Evolutionary conservation across 1,140 invertebrate genomes (phyloP), one percentile per base, ranked within the genome.

Genomic region (Andrena cerasifolii): DNA sequence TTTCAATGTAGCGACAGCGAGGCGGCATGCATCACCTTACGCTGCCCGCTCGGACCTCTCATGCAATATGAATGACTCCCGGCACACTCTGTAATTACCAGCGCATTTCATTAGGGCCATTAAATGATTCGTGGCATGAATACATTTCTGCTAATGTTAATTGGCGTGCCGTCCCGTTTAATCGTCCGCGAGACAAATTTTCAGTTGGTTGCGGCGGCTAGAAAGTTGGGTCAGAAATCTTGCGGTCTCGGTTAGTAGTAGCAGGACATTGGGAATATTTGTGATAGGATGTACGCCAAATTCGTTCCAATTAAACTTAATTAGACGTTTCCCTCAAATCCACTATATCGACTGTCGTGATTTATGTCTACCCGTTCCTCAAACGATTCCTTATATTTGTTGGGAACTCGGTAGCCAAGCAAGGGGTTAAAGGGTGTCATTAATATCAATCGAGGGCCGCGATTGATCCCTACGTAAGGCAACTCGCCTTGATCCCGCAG

Each of bases 51-150:
- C 76, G 72, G 58, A 67, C 43, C 82, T 63, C 82, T 89, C 88
- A 85, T 89, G 88, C 80, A 86, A 90, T 89, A 89, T 87, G 83
- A 87, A 89, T 87, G 87, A 88, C 85, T 87, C 78, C 79, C 63
- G 80, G 84, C 85, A 78, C 77, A 84, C 79, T 72, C 77, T 86
- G 83, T 89, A 89, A 90, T 90, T 90, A 89, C 87, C 82, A 81
- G 80, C 84, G 88, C 86, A 83, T 90, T 89, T 90, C 89, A 89
- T 89, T 90, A 88, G 84, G 82, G 82, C 84, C 84, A 88, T 89
- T 89, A 86, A 90, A 90, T 86, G 84, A 84, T 84, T 80, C 83
- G 72, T 77, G 78, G 83, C 87, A 88, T 84, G 88, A 89, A 88
- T 89, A 78, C 82, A 45, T 78, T 84, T 74, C 78, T 80, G 78